Base-by-base conservation (phyloP, 2,113 vertebrate genomes). In the Apaloderma vittatum region DNA sequence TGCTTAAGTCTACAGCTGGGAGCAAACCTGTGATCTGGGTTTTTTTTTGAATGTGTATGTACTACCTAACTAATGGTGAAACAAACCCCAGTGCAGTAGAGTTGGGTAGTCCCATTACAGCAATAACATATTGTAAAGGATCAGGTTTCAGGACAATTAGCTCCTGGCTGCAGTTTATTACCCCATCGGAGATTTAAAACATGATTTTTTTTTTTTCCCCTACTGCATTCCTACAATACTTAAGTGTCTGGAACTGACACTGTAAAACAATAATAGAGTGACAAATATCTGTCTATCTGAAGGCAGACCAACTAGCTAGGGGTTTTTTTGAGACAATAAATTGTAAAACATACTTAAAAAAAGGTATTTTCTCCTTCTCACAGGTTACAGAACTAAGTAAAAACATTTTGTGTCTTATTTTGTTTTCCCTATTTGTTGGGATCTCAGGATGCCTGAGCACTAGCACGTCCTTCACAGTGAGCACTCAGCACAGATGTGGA, bases 91-190 rank as follows among this genome's bases (percentile, higher is more conserved):
- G 97, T 16, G 93, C 97, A 97, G 97, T 46, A 88, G 97, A 94
- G 97, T 92, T 58, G 98, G 98, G 96, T 93, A 97, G 94, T 98
- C 98, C 98, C 98, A 88, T 96, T 98, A 96, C 97, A 97, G 98
- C 97, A 98, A 97, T 98, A 98, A 98, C 97, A 97, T 95, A 97
- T 98, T 98, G 97, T 97, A 98, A 98, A 97, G 97, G 98, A 97
- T 98, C 98, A 61, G n/a, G 96, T 98, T 98, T 98, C 98, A 98
- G 97, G 98, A 98, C 98, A 98, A 98, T 98, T 98, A 98, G 98
- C 98, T 98, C 97, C 98, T 98, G 98, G 98, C 98, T 98, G 88
- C 97, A 98, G 94, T 98, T 98, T 98, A 98, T 98, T 98, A 98
- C 97, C 97, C 98, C 97, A 98, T 98, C 96, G 93, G 98, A 98